phyloP scores from a whole-genome alignment of 1,140 invertebrate genomes.

The Zaprionus inermis region DNA sequence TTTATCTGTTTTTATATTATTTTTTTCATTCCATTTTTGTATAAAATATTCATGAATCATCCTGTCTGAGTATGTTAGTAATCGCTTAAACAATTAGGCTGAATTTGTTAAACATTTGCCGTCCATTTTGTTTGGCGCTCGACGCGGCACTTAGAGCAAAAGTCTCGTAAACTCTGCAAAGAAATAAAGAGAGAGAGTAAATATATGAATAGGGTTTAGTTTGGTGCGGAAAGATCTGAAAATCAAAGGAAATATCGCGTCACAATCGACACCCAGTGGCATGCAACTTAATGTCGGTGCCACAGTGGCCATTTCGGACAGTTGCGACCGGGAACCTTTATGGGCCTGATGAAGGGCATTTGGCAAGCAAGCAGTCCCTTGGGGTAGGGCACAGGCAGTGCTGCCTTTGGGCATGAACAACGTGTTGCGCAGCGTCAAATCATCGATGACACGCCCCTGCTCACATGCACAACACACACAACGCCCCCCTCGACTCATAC shows the following conservation, averaged over 20 bases:
- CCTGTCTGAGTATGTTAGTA: constrained; percentile 76
- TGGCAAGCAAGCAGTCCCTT: constrained; percentile 8
- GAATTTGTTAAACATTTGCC: constrained; percentile 46
- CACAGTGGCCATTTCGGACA: background rate
- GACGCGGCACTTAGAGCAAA: constrained; percentile 84
- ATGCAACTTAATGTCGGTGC: background rate
- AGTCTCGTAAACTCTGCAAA: constrained; percentile 88
- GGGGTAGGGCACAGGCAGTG: background rate
- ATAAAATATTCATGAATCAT: constrained; percentile 59
- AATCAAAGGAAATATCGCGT: constrained; percentile 2
- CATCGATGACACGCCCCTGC: constrained; percentile 18
- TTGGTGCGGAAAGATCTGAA: background rate
- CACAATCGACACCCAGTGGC: background rate
- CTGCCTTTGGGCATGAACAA: constrained; percentile 6
- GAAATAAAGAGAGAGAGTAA: constrained; percentile 62
- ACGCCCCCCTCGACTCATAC: constrained; percentile 23
- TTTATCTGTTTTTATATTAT: constrained; percentile 28
- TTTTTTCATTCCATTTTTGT: constrained; percentile 37
- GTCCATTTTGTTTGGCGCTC: constrained; percentile 40
- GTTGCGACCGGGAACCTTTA: background rate
- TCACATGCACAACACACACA: constrained; percentile 2
- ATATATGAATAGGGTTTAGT: background rate
- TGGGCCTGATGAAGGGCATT: constrained; percentile 26
- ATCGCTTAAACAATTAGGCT: constrained; percentile 63
- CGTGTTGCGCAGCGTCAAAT: constrained; percentile 31